Base-by-base conservation (phyloP, 2,113 vertebrate species). In the Phodopus roborovskii region DNA sequence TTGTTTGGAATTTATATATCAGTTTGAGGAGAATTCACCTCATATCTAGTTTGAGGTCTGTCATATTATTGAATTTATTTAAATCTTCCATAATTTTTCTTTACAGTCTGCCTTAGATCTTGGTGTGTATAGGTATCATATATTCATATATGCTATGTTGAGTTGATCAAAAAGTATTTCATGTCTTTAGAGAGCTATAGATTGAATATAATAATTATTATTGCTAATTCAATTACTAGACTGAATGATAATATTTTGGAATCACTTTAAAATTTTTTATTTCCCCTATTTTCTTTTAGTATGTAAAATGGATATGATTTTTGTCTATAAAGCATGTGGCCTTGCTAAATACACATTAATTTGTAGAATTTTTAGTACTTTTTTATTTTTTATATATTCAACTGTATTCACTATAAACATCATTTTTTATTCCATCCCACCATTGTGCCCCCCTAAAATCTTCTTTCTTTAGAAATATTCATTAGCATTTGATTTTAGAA, bases 71-170 rank as follows among this genome's bases (percentile, higher is more conserved):
- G 12, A 20, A 53, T 56, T 92, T 85, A 84, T 68, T 74, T 89
- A 88, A 74, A 71, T 85, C 3, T 64, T 83, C 15, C 68, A 75
- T 48, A 89, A 19, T 68, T 89, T 96, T 93, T 85, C 58, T 94
- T 36, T 53, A 73, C n/a, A 93, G 5, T 77, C 45, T 89, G 91
- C 91, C 88, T 45, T 93, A 84, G 30, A 88, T 77, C 74, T 89
- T 45, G 74, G 11, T 64, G 30, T 50, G 20, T 28, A 89, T 15
- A 62, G 50, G 17, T 60, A 91, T 26, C 83, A 36, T 28, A 78
- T 19, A 53, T 66, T 26, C 83, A 36, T 28, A 78, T 19, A 53
- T 66, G 45, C 53, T 78, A 48, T 45, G 30, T 83, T 89, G 79
- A 73, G 84, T 74, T 39, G 73, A 94, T 36, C n/a, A 20, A n/a